Evolutionary conservation across 2,888 invertebrate species (phyloP).

Genomic region (Ypsolopha sequella): DNA sequence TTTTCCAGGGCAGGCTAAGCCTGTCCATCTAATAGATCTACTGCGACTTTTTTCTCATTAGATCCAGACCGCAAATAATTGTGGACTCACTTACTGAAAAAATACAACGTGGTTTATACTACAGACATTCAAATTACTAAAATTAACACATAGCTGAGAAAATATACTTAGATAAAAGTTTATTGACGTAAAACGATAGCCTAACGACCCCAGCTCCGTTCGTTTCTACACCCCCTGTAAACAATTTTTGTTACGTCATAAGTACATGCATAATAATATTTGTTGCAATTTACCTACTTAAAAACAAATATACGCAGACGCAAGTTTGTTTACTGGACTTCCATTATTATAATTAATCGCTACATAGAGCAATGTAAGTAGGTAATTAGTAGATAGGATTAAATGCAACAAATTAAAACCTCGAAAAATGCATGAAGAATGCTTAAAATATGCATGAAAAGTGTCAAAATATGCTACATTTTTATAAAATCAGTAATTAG

Average conservation of each 20-base stretch:
- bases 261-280: background rate
- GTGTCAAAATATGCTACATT: too few relatives aligned
- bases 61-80: background rate
- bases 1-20: too few relatives aligned
- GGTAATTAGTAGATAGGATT: too few relatives aligned
- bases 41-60: background rate
- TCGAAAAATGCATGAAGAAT: too few relatives aligned
- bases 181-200: constrained; percentile 1
- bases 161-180: background rate
- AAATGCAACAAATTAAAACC: too few relatives aligned
- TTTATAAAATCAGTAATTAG: too few relatives aligned
- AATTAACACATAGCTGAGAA: too few relatives aligned
- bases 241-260: background rate
- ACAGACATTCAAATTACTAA: too few relatives aligned
- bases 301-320: background rate
- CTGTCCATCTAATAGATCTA: background rate
- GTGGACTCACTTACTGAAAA: background rate
- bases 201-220: background rate
- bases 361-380: too few relatives aligned
- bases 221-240: background rate
- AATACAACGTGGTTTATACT: too few relatives aligned
- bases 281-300: background rate
- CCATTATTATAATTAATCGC: too few relatives aligned
- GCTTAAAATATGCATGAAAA: too few relatives aligned
- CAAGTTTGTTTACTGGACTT: background rate